Evolutionary conservation across 2,888 invertebrate species (phyloP).

Genomic region (Tenthredo amoena): DNA sequence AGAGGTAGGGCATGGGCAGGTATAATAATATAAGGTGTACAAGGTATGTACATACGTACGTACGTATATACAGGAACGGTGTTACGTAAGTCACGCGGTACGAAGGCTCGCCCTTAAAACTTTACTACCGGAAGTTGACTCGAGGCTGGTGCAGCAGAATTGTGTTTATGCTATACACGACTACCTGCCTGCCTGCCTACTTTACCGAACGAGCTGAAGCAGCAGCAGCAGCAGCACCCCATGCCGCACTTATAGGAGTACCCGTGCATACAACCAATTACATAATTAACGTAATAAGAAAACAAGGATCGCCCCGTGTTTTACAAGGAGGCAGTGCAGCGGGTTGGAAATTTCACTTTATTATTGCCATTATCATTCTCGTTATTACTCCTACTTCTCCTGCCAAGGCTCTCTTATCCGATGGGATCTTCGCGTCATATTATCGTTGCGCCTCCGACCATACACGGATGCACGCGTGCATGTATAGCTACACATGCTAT

Average conservation of each 20-base stretch:
- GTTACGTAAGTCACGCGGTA: constrained; percentile 44
- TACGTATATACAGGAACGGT: too few species aligned
- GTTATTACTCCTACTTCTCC: constrained; percentile 24
- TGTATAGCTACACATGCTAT: neutral
- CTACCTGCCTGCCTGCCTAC: neutral
- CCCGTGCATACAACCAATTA: constrained; percentile 61
- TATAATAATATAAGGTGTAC: neutral
- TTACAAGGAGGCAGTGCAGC: constrained; percentile 51
- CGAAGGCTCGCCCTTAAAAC: constrained; percentile 67
- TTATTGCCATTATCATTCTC: constrained; percentile 48
- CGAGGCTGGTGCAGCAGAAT: constrained; percentile 52
- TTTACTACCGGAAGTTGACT: constrained; percentile 73
- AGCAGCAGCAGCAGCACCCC: neutral
- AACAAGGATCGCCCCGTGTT: constrained; percentile 59
- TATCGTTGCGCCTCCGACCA: neutral
- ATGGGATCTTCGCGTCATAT: neutral
- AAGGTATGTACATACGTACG: neutral
- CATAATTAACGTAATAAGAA: constrained; percentile 65
- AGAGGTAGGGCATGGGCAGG: too few species aligned
- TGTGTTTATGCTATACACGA: neutral
- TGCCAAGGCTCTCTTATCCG: neutral
- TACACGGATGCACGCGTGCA: neutral
- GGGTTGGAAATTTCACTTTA: constrained; percentile 57
- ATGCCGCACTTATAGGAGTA: constrained; percentile 29
- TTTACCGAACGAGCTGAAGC: constrained; percentile 38